phyloP scores from a whole-genome alignment of 2,113 vertebrate species.

The Bombycilla garrulus region DNA sequence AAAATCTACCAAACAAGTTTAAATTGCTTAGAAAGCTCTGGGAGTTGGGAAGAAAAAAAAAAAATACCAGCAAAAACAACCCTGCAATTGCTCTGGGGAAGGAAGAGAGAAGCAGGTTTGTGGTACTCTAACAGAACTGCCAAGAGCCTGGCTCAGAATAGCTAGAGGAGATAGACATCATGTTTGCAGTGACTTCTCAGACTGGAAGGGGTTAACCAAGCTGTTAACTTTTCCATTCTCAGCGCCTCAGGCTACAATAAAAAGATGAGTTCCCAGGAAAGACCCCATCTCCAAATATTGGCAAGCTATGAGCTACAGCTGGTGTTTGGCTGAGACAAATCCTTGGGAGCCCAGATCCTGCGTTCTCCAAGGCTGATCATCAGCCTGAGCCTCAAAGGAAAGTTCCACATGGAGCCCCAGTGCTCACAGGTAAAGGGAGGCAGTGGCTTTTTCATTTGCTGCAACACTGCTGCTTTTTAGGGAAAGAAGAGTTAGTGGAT shows the following conservation, averaged over 20 bases:
- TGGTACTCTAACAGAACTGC: not conserved
- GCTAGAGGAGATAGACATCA: not conserved
- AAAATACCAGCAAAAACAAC: not conserved
- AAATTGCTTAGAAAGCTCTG: not conserved
- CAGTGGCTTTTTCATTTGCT: not conserved
- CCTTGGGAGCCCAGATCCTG: not conserved
- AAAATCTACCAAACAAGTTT: not conserved
- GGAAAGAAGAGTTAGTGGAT: not conserved
- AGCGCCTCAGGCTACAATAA: not conserved
- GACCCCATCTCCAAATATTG: not conserved
- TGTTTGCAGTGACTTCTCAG: not conserved
- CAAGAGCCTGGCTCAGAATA: not conserved
- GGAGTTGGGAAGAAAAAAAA: not conserved
- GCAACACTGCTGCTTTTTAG: not conserved
- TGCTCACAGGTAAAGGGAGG: not conserved
- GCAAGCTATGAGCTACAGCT: not conserved
- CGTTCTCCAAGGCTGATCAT: not conserved
- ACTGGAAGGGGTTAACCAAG: not conserved
- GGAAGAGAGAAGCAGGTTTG: not conserved
- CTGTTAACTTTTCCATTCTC: not conserved
- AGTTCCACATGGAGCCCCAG: not conserved
- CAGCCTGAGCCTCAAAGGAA: not conserved
- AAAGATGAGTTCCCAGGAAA: not conserved
- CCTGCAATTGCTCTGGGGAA: not conserved
- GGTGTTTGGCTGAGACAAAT: not conserved